Base-by-base conservation (phyloP, 1,140 invertebrate species). In the Drosophila nannoptera region DNA sequence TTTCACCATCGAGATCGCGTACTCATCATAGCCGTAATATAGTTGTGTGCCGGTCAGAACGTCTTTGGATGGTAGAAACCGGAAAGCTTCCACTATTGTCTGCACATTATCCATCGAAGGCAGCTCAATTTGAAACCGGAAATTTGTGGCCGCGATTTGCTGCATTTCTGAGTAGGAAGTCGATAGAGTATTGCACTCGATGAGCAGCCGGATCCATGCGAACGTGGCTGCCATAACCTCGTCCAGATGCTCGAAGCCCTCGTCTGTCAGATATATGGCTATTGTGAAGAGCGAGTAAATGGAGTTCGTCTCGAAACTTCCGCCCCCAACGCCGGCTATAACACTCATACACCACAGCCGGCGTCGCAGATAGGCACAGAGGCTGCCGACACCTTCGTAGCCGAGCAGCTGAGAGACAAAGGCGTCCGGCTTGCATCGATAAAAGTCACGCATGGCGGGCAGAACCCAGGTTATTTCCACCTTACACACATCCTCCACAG, bases 371-470 rank as follows among this genome's bases (percentile, higher is more conserved):
- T 95, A 96, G 12, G 95, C 94, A 2, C 97, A 92, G 9, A 98
- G 88, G 74, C 96, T 97, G 9, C 96, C 96, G 74, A 94, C 93
- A 4, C 97, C 96, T 90, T 98, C 96, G 87, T 98, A 95, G 0
- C 96, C 97, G n/a, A 98, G 90, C 5, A 98, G 88, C 90, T 94
- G 95, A 0, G 94, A 93, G 0, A 97, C 78, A 77, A 97, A 97
- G 12, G 93, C 90, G 60, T 94, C 91, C 0, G 95, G 94, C 89
- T 96, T 96, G 12, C 90, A 91, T 84, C 92, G 92, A 80, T 97
- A 97, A 11, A 93, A 90, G 0, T 56, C 7, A 0, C 68, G 62
- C 80, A 95, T 88, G 1, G 95, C 92, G 7, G 95, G 94, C 89
- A 97, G 91, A 4, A 93, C 91, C 95, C 96, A 98, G 6, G 92